Evolutionary conservation across 2,888 invertebrate species (phyloP).

Genomic region (Agriopis aurantiaria): DNA sequence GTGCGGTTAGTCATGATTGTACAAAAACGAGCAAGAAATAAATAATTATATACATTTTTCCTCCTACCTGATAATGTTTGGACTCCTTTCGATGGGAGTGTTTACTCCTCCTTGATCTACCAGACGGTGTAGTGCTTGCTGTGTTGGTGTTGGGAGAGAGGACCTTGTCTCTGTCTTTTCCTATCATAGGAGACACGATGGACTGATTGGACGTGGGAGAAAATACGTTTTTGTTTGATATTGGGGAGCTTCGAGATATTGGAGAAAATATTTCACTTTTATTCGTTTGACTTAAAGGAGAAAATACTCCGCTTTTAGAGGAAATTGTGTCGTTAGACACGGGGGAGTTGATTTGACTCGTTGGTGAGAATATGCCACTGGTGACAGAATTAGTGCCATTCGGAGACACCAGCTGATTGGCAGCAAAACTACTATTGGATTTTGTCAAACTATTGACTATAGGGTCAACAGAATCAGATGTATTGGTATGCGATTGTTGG

Average conservation of each 20-base stretch:
- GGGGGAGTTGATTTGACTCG: constrained; percentile 84
- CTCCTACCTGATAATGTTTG: constrained; percentile 89
- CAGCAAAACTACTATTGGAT: constrained; percentile 72
- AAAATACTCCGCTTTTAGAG: constrained; percentile 83
- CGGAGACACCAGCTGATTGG: constrained; percentile 80
- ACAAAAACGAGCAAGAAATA: constrained; percentile 39
- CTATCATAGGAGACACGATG: constrained; percentile 74
- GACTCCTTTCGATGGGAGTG: constrained; percentile 88
- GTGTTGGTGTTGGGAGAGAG: constrained; percentile 81
- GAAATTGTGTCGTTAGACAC: constrained; percentile 84
- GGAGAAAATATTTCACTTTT: constrained; percentile 83
- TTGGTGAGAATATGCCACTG: constrained; percentile 84
- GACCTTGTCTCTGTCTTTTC: constrained; percentile 77
- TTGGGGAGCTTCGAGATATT: constrained; percentile 78
- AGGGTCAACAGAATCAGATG: constrained; percentile 75
- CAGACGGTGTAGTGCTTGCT: constrained; percentile 85
- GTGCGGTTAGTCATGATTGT: constrained; percentile 68
- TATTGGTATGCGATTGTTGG: constrained; percentile 75
- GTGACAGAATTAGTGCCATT: constrained; percentile 84
- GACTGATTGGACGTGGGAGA: constrained; percentile 82
- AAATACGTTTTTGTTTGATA: constrained; percentile 80
- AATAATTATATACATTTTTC: constrained; percentile 33
- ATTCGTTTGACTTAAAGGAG: constrained; percentile 82
- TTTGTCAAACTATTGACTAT: constrained; percentile 76
- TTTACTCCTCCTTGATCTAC: constrained; percentile 85